phyloP scores from a whole-genome alignment of 1,140 invertebrate species.

The Achatina immaculata region DNA sequence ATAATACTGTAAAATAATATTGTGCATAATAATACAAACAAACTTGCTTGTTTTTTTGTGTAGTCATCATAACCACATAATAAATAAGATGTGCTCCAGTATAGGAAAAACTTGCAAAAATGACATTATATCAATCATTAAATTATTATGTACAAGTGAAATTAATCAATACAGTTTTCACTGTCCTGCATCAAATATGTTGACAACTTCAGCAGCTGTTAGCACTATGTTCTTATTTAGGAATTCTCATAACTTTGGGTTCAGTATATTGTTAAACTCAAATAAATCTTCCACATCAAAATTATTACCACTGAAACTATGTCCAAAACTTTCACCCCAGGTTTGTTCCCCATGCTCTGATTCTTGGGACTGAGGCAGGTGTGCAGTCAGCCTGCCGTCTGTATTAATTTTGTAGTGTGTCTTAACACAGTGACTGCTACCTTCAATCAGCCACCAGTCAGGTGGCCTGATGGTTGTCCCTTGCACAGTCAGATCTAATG shows the following conservation, averaged over 20 bases:
- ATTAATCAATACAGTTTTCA: no score
- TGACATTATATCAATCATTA: no score
- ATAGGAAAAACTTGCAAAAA: no score
- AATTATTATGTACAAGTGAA: no score
- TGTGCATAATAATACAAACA: no score
- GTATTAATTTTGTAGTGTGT: slow-evolving; percentile 24
- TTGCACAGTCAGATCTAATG: slow-evolving; percentile 65
- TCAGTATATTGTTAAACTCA: slow-evolving; percentile 59
- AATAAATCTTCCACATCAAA: slow-evolving; percentile 69
- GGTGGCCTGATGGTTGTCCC: slow-evolving; percentile 65
- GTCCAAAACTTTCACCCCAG: slow-evolving; percentile 59
- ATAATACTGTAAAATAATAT: no score
- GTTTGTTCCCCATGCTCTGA: slow-evolving; percentile 53
- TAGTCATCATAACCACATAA: no score
- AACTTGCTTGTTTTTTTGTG: no score
- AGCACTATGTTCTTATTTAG: no score
- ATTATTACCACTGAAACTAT: slow-evolving; percentile 57
- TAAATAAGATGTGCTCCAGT: no score
- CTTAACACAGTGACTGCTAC: slow-evolving; percentile 46
- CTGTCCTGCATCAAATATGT: no score
- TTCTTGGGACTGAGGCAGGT: slow-evolving; percentile 55
- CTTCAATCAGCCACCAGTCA: slow-evolving; percentile 68
- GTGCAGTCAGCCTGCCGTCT: slow-evolving; percentile 57
- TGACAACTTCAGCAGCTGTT: no score
- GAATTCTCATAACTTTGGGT: slow-evolving; percentile 18